Evolutionary conservation across 2,797 vertebrate species (phyloP).

Genomic region (Vespertilio murinus): DNA sequence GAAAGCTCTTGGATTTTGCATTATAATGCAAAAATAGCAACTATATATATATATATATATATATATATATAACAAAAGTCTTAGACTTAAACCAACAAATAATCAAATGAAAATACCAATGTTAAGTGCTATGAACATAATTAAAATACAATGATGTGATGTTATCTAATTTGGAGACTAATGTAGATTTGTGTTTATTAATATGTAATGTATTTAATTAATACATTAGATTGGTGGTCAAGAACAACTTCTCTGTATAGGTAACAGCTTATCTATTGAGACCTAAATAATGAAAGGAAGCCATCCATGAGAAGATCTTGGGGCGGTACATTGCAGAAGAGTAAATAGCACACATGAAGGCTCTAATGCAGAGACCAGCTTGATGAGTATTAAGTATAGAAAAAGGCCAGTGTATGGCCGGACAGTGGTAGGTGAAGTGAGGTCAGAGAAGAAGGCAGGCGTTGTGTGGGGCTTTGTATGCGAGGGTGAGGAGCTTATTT

Average conservation of each 20-base stretch:
- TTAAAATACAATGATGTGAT: not conserved
- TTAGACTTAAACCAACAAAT: not conserved
- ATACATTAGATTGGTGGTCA: not conserved
- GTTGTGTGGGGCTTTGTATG: not conserved
- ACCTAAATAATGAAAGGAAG: not conserved
- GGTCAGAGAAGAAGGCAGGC: not conserved
- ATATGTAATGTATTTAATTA: too few species aligned
- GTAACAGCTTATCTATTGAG: not conserved
- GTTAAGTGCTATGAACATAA: not conserved
- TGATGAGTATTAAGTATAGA: not conserved
- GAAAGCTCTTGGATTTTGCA: not conserved
- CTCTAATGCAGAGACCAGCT: not conserved
- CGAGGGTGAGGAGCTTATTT: not conserved
- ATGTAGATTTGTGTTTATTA: too few species aligned
- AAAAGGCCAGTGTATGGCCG: not conserved
- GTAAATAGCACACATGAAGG: not conserved
- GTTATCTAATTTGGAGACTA: not conserved
- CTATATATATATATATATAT: too few species aligned
- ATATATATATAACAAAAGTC: not conserved
- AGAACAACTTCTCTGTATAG: not conserved
- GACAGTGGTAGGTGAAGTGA: not conserved
- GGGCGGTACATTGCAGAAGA: not conserved
- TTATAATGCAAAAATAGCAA: too few species aligned
- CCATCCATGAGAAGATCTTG: not conserved
- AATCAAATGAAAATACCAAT: not conserved